These are phyloP conservation scores for Drosophila tristis DNA, from an alignment of 1,140 invertebrate genomes.

Conservation along the genomic window DNA sequence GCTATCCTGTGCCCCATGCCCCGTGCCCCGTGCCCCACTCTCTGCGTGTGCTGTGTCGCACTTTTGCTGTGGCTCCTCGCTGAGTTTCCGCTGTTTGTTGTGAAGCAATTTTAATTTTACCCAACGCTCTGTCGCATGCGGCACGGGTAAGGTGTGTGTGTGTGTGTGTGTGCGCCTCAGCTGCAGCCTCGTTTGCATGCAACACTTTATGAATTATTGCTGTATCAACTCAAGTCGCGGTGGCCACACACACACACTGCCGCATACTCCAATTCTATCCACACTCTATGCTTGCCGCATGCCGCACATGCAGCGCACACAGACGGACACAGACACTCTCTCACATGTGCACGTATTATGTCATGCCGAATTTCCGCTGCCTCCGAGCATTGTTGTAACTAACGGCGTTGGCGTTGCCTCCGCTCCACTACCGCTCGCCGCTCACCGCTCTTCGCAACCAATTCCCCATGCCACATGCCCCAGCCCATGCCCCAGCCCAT, in stretches of 20 bases:
- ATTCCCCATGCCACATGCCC: constrained; percentile 26
- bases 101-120: constrained; percentile 81
- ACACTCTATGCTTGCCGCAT: constrained; percentile 2
- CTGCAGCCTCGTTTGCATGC: constrained; percentile 82
- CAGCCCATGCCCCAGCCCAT: constrained; percentile 5
- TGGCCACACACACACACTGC: constrained; percentile 44
- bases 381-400: constrained; percentile 77
- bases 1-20: not conserved
- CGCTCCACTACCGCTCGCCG: not conserved
- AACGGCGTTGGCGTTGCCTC: constrained; percentile 53
- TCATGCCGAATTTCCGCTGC: constrained; percentile 81
- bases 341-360: constrained; percentile 77
- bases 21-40: constrained; percentile 6
- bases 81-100: constrained; percentile 82
- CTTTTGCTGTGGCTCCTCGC: constrained; percentile 60
- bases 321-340: constrained; percentile 41
- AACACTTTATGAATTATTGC: constrained; percentile 84
- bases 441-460: constrained; percentile 14
- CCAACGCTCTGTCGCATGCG: constrained; percentile 75
- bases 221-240: constrained; percentile 83
- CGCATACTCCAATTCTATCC: constrained; percentile 21
- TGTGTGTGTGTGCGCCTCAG: constrained; percentile 59
- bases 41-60: constrained; percentile 18
- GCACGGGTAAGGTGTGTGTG: constrained; percentile 31
- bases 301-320: not conserved